Evolutionary conservation across 2,888 invertebrate genomes (phyloP).

Genomic region (Hypolimnas misippus): DNA sequence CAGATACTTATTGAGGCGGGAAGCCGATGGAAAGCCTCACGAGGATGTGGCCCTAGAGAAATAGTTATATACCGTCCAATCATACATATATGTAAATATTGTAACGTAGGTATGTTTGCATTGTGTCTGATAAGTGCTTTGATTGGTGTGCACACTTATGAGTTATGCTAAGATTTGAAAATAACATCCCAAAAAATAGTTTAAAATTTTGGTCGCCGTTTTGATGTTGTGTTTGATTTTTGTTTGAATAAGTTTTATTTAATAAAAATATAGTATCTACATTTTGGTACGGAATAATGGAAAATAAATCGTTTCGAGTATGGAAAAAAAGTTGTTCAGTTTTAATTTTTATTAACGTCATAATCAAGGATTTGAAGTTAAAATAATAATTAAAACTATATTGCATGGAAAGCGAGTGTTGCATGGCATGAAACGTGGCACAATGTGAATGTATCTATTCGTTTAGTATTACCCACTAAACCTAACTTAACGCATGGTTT

Average conservation of each 20-base stretch:
- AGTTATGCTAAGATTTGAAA: conserved; percentile 7
- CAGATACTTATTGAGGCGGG: conserved; percentile 74
- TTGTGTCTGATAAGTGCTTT: conserved; percentile 22
- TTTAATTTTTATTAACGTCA: no score
- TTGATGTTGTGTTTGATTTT: background rate
- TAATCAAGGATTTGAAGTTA: no score
- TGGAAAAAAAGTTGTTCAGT: no score
- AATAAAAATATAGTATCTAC: background rate
- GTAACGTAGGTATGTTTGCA: conserved; percentile 75
- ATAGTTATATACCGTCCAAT: conserved; percentile 60
- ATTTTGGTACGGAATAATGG: background rate
- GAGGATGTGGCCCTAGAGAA: conserved; percentile 62
- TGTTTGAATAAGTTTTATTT: background rate
- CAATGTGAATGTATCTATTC: conserved; percentile 65
- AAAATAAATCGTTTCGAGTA: no score
- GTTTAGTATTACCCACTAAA: conserved; percentile 13
- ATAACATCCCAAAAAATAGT: background rate
- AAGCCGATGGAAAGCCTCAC: conserved; percentile 71
- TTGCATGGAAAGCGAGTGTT: conserved; percentile 40
- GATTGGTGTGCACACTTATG: conserved; percentile 12
- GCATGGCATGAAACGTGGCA: conserved; percentile 64
- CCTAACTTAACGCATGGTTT: conserved; percentile 12
- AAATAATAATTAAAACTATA: background rate
- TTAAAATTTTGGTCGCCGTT: background rate
- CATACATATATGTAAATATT: conserved; percentile 72